Evolutionary conservation across 1,140 invertebrate genomes (phyloP), one percentile per base, ranked within the genome.

Genomic region (Littorina saxatilis): DNA sequence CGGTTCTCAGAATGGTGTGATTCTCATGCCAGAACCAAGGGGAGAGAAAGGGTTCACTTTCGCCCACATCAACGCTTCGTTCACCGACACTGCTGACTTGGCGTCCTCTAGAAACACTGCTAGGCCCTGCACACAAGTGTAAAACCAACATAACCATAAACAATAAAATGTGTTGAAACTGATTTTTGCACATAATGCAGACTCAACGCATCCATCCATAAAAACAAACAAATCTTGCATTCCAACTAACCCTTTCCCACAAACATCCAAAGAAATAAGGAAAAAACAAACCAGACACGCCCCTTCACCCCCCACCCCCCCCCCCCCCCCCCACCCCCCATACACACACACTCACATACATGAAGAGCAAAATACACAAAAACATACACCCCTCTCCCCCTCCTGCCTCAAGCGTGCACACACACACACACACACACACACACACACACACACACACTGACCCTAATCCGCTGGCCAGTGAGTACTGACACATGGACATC

Each of bases 51-150:
- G 91, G 85, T 93, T 93, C 4, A 93, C 93, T 85, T 92, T 93
- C 7, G 92, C 92, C 93, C 93, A 93, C 93, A 94, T 94, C 5
- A 93, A 79, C 40, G 93, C 93, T 85, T 93, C 92, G 84, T 92
- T 93, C 29, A 93, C 85, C 37, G 92, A 93, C 27, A 94, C 84
- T 9, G 92, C 90, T 40, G 92, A 93, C 43, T 88, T 87, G 0
- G 91, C 91, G 85, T 93, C 93, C 85, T 93, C 93, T 17, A 94
- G 81, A 58, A 93, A 92, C 79, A 89, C 93, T 17, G 91, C 90
- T 11, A 91, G 90, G 39, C 93, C 93, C 93, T 93, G 87, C 47
- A 86, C 85, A 79, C 74, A 17, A 78, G 66, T 35, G 82, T 29
- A 76, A 63, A 39, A 63, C n/a, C 61, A 17, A 40, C 68, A 43